Evolutionary conservation across 35 echinoderm and acorn worm species (phyloP).

Genomic region (Strongylocentrotus purpuratus): DNA sequence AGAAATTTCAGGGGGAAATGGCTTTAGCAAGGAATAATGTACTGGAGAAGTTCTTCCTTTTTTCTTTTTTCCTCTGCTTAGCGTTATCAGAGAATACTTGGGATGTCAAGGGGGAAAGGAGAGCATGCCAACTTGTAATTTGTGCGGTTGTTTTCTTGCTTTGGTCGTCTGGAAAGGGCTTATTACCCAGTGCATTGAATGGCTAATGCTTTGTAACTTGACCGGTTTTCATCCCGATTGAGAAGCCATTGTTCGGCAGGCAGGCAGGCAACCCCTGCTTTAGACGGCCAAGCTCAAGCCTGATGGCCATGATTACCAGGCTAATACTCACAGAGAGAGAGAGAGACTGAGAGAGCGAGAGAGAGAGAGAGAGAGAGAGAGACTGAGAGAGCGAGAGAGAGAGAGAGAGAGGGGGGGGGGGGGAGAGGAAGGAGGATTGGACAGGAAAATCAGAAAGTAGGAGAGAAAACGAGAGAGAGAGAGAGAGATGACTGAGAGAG

Average conservation of each 20-base stretch:
- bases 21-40: neutral
- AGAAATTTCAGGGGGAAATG: neutral
- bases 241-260: slow-evolving; percentile 21
- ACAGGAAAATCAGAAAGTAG: neutral
- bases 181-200: slow-evolving; percentile 42
- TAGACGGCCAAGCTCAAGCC: neutral
- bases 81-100: neutral
- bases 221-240: slow-evolving; percentile 31
- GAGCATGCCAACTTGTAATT: neutral
- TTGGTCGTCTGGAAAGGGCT: slow-evolving; percentile 3
- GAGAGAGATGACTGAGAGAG: too few relatives aligned
- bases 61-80: neutral
- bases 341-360: neutral
- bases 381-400: neutral
- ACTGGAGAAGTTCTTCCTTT: too few relatives aligned
- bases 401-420: neutral
- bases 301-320: slow-evolving; percentile 14
- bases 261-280: slow-evolving; percentile 13
- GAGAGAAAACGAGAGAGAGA: neutral
- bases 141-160: slow-evolving; percentile 26
- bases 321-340: slow-evolving; percentile 10
- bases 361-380: neutral
- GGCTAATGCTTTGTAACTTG: slow-evolving; percentile 43
- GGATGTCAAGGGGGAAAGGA: neutral
- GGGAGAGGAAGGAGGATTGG: neutral